A percentile compares a stretch with the other conserved stretches of the same genome.
These are phyloP conservation scores for Ypsolopha scabrella DNA, from an alignment of 2,888 invertebrate species.

Conservation along the genomic window DNA sequence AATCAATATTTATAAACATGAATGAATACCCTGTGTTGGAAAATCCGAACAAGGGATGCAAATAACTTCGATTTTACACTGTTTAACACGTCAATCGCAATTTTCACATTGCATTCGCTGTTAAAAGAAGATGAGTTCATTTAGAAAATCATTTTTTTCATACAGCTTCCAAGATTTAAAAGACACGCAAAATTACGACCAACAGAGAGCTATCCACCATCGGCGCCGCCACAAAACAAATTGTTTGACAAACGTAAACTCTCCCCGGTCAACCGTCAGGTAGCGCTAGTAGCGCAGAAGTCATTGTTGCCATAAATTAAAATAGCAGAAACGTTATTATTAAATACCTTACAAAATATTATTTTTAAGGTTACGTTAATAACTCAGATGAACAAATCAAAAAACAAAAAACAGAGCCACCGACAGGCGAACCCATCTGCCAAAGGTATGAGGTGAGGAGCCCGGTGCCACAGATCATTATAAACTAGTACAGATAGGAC, in stretches of 20 bases:
- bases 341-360: not conserved
- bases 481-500: too few relatives aligned
- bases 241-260: slow-evolving; percentile 24
- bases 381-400: too few relatives aligned
- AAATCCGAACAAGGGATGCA: slow-evolving; percentile 12
- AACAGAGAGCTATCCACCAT: slow-evolving; percentile 29
- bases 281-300: not conserved
- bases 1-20: slow-evolving; percentile 70
- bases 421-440: too few relatives aligned
- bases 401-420: too few relatives aligned
- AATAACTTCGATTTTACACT: slow-evolving; percentile 11
- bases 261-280: not conserved
- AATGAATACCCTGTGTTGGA: slow-evolving; percentile 43
- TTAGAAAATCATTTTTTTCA: slow-evolving; percentile 27
- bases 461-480: too few relatives aligned
- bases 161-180: slow-evolving; percentile 21
- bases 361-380: too few relatives aligned
- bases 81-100: slow-evolving; percentile 11
- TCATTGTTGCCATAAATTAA: not conserved
- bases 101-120: slow-evolving; percentile 1
- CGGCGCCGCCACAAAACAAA: slow-evolving; percentile 8
- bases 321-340: not conserved
- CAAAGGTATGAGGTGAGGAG: too few relatives aligned
- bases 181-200: slow-evolving; percentile 18
- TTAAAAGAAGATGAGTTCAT: slow-evolving; percentile 23